Base-by-base conservation (phyloP, 2,888 invertebrate species). In the Anthrax anthrax region DNA sequence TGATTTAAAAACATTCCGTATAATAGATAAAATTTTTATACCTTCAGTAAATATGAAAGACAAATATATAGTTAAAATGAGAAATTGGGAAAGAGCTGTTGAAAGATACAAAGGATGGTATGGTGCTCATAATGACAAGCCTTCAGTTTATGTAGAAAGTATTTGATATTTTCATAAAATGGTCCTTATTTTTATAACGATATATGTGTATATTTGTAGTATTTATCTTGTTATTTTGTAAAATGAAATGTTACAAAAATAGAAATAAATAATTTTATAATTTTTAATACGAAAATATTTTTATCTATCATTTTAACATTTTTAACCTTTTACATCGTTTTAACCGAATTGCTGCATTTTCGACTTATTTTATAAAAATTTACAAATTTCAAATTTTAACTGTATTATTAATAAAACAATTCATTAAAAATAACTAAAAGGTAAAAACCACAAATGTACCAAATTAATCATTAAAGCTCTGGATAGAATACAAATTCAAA, bases 21-120 rank as follows among this genome's bases (percentile, higher is more conserved):
- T 72, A 57, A 61, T 80, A 13, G 79, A 81, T 16, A 70, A 67
- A 46, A 66, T 76, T 19, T 90, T 89, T 55, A 59, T 60, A n/a
- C 77, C 77, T 0, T 65, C 72, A 1, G 50, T 62, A 1, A 60
- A 70, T 46, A 46, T 51, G 0, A 53, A 53, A 40, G 29, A 39
- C 0, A 48, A 50, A 17, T 58, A 60, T 18, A 46, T 48, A 14
- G 44, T 44, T 8, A 57, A 57, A 42, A 63, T 67, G 58, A 47
- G 49, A 18, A 54, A 51, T 39, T 69, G 68, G 69, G 57, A 54
- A 14, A 51, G 52, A 19, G 63, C 65, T 1, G 56, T 64, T 6
- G 54, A 58, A 19, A 61, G 68, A 17, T 69, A 68, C 47, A 59
- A 59, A 14, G 57, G 58, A 41, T 68, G 67, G 69, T 67, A 32